Base-by-base conservation (phyloP, 2,888 invertebrate species). In the Odontocolon sp. region DNA sequence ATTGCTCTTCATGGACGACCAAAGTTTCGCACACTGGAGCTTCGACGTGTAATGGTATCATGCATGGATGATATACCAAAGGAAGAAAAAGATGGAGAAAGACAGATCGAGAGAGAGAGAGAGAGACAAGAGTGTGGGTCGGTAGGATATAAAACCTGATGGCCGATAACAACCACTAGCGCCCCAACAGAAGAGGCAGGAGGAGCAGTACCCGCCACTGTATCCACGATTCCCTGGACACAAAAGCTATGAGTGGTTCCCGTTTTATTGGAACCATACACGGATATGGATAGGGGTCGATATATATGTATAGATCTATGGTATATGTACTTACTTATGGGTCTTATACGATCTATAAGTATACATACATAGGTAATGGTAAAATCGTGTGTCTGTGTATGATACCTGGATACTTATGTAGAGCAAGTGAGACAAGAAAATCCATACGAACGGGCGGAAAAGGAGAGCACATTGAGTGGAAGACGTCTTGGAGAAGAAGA, bases 161-260 rank as follows among this genome's bases (percentile, higher is more conserved):
- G 89, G 89, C 90, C 90, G 90, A 90, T 90, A 90, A 90, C 89
- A 90, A 90, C 90, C 89, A 88, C 89, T 89, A 87, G 88, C 86
- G 80, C 84, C 59, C 74, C 73, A 56, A 75, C 68, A 50, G 42
- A 50, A 75, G 64, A 59, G 63, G 33, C 67, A 42, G 23, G 14
- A 36, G 57, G 47, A 42, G 36, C 38, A 42, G 70, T 81, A 80
- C 76, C 72, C 83, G 84, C 84, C 76, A 84, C 85, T 86, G 83
- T 86, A 86, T 86, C 82, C 86, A 26, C 64, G 36, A 68, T 75
- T 69, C 59, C 52, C 72, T 64, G 64, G 84, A 87, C 88, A 90
- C 89, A 90, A 90, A 89, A 88, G 89, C 88, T 86, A 87, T 85
- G 89, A 90, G 90, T 89, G 89, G 88, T 89, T 89, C 87, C 84